Percentiles rank a stretch among this genome's conserved stretches.
These are phyloP conservation scores for Capromys pilorides DNA, from an alignment of 2,797 vertebrate genomes.

Conservation along the genomic window DNA sequence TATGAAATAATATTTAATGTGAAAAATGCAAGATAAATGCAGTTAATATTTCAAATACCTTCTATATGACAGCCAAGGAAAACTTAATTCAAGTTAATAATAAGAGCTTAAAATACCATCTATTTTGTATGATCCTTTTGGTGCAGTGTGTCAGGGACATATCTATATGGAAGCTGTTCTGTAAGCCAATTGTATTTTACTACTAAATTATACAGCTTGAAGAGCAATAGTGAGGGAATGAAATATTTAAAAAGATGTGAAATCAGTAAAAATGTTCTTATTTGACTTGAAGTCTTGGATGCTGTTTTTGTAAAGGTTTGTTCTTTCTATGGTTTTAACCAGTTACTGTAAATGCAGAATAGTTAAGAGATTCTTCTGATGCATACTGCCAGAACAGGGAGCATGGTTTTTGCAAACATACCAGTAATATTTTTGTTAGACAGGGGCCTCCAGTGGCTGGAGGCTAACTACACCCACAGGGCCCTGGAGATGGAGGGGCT, in stretches of 20 bases:
- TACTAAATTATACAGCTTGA: conserved; percentile 67
- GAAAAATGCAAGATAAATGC: conserved; percentile 75
- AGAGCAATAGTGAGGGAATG: conserved; percentile 61
- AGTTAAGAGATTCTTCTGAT: conserved; percentile 55
- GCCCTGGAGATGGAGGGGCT: neutral
- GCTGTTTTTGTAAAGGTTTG: conserved; percentile 60
- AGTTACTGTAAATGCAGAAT: conserved; percentile 52
- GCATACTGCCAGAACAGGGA: neutral
- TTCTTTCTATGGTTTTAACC: conserved; percentile 67
- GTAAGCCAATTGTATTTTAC: conserved; percentile 68
- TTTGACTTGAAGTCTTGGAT: conserved; percentile 66
- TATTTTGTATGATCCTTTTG: conserved; percentile 68
- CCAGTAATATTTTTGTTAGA: conserved; percentile 1
- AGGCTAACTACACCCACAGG: accelerated
- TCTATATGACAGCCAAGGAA: conserved; percentile 76
- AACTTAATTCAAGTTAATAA: conserved; percentile 74
- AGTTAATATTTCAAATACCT: conserved; percentile 71
- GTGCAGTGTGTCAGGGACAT: conserved; percentile 30
- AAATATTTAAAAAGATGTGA: conserved; percentile 69
- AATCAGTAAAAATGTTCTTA: conserved; percentile 57
- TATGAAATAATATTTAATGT: conserved; percentile 67
- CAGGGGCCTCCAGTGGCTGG: neutral
- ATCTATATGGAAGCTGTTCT: conserved; percentile 68
- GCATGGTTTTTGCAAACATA: conserved; percentile 41
- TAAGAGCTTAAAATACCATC: conserved; percentile 76